Conservation (phyloP, 2,797 vertebrate species). For the Staurois parvus region DNA sequence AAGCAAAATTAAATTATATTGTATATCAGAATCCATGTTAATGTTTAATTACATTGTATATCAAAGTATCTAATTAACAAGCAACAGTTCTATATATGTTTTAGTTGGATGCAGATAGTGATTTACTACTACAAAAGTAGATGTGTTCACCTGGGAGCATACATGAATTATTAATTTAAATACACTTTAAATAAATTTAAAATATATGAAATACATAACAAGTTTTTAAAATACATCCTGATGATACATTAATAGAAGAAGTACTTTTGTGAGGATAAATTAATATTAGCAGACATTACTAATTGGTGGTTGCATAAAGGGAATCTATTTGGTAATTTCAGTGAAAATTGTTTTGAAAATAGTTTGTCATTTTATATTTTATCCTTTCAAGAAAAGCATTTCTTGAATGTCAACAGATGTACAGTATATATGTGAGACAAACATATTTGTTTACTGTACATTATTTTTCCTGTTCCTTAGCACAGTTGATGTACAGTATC, state of each 20-base stretch:
- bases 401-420: too few relatives aligned
- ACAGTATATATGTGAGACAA: too few relatives aligned
- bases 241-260: not conserved
- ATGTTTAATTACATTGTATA: not conserved
- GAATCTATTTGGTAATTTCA: too few relatives aligned
- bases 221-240: constrained; percentile 16
- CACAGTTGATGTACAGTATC: too few relatives aligned
- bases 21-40: too few relatives aligned
- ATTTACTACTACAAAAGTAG: constrained; percentile 27
- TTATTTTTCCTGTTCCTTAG: too few relatives aligned
- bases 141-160: not conserved
- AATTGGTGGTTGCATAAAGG: not conserved
- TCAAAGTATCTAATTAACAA: not conserved
- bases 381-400: too few relatives aligned
- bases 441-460: too few relatives aligned
- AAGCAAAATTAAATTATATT: not conserved
- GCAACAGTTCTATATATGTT: constrained; percentile 20
- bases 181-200: constrained; percentile 33
- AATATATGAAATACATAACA: constrained; percentile 10
- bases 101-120: not conserved
- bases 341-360: too few relatives aligned
- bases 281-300: not conserved
- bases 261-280: not conserved
- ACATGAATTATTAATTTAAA: constrained; percentile 29
- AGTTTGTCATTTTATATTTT: too few relatives aligned